These are phyloP conservation scores for Apantesis nais DNA, from an alignment of 2,888 invertebrate genomes.

Conservation along the genomic window DNA sequence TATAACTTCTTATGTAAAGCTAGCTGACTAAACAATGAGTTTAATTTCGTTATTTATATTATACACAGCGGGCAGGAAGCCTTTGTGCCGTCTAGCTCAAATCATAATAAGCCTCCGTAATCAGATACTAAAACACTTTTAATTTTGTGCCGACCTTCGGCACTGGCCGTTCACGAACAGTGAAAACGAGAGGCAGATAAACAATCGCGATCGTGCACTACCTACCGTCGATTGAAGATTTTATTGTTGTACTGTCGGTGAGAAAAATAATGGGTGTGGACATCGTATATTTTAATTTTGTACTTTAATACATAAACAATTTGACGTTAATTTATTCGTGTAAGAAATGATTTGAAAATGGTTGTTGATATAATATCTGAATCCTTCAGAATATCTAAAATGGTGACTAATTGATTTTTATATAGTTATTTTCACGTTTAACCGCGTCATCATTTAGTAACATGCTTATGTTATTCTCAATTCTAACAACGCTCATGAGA, in stretches of 20 bases:
- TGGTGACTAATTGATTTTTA: too few relatives aligned
- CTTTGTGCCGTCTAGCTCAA: conserved; percentile 61
- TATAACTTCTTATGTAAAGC: conserved; percentile 35
- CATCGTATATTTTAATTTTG: not conserved
- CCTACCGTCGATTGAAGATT: conserved; percentile 68
- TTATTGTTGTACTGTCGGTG: conserved; percentile 53
- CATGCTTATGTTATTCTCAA: too few relatives aligned
- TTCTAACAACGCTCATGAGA: too few relatives aligned
- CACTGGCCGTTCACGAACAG: conserved; percentile 78
- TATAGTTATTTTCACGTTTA: not conserved
- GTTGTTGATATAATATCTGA: not conserved
- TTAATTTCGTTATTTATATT: conserved; percentile 53
- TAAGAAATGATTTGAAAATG: not conserved
- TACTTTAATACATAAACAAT: not conserved
- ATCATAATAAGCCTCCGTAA: conserved; percentile 76
- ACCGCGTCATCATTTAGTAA: not conserved
- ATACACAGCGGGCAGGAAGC: conserved; percentile 65
- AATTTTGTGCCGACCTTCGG: conserved; percentile 81
- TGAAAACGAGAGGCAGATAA: conserved; percentile 82
- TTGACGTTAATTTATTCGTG: not conserved
- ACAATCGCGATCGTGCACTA: conserved; percentile 75
- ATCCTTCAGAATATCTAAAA: not conserved
- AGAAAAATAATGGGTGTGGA: conserved; percentile 28
- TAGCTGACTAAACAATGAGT: conserved; percentile 43
- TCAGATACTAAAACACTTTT: conserved; percentile 84